Conservation (phyloP, 1,140 invertebrate genomes). For the Portunus trituberculatus region DNA sequence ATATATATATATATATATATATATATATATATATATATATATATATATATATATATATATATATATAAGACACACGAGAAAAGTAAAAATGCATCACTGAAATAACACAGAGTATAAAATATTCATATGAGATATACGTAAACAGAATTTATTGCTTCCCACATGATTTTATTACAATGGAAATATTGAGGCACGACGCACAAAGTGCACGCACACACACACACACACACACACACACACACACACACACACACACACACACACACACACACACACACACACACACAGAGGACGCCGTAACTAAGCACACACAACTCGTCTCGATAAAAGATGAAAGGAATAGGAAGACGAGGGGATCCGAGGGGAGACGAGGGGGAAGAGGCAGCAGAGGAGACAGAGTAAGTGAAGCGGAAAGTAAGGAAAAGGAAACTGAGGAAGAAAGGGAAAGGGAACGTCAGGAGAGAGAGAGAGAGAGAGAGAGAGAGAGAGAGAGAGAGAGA, state of each 20-base stretch:
- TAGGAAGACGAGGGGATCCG: too few species aligned
- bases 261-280: too few species aligned
- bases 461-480: background rate
- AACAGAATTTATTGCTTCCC: too few species aligned
- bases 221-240: too few species aligned
- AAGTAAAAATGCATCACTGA: background rate
- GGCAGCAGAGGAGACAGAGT: background rate
- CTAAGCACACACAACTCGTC: too few species aligned
- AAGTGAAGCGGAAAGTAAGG: background rate
- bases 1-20: constrained; percentile 17
- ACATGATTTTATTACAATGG: too few species aligned
- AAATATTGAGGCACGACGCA: too few species aligned
- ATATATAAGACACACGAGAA: constrained; percentile 29
- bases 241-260: too few species aligned
- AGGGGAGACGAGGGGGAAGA: too few species aligned
- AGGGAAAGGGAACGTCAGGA: background rate
- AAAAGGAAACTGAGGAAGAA: background rate
- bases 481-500: background rate
- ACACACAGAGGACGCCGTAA: too few species aligned
- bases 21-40: constrained; percentile 39
- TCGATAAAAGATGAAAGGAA: too few species aligned
- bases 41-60: constrained; percentile 49
- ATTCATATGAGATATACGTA: background rate
- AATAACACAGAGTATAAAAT: background rate
- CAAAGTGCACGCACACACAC: too few species aligned